phyloP scores from a whole-genome alignment of 1,140 invertebrate species.

The Lucilia cuprina region DNA sequence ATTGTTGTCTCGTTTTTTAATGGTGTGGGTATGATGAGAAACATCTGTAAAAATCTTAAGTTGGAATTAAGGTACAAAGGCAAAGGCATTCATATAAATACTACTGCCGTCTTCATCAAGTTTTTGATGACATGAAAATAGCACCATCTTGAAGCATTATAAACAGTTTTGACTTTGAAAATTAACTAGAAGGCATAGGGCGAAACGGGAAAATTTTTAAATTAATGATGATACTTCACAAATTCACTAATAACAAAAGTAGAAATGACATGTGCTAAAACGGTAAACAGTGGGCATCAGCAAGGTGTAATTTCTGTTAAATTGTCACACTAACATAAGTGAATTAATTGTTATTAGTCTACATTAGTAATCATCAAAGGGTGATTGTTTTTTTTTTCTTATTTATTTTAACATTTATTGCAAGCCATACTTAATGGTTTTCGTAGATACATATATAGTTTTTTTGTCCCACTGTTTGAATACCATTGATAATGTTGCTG shows the following conservation, averaged over 20 bases:
- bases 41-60: not conserved
- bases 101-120: not conserved
- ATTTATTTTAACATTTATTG: too few species aligned
- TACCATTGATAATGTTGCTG: not conserved
- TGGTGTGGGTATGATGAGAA: not conserved
- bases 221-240: conserved; percentile 19
- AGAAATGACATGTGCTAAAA: not conserved
- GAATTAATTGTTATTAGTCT: too few species aligned
- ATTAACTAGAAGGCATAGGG: not conserved
- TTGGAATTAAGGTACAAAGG: not conserved
- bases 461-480: too few species aligned
- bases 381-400: too few species aligned
- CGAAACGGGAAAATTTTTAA: not conserved
- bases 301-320: not conserved
- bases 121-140: not conserved
- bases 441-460: too few species aligned
- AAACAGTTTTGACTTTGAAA: conserved; percentile 30
- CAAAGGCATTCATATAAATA: not conserved
- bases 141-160: not conserved
- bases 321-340: too few species aligned
- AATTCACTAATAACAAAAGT: not conserved
- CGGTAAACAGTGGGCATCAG: not conserved
- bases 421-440: too few species aligned
- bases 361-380: too few species aligned
- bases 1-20: too few species aligned